Evolutionary conservation across 2,797 vertebrate genomes (phyloP).

Genomic region (Rhinichthys osculus): DNA sequence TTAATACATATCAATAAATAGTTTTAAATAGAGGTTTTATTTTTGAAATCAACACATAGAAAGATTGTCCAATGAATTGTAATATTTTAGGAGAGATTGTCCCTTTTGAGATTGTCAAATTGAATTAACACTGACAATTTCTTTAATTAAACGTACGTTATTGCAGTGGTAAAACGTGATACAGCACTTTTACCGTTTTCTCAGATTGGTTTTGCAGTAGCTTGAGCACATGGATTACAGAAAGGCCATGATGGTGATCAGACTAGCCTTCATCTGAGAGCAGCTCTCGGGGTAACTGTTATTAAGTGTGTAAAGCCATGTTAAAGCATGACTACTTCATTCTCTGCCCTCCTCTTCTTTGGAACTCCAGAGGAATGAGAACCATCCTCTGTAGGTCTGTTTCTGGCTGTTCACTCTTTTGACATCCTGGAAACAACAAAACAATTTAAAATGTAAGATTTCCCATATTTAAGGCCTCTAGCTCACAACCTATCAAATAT

Average conservation of each 20-base stretch:
- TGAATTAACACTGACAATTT: conserved; percentile 43
- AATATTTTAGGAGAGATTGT: conserved; percentile 57
- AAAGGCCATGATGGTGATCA: conserved; percentile 61
- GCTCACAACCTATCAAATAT: not conserved
- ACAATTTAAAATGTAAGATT: not conserved
- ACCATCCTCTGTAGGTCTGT: conserved; percentile 63
- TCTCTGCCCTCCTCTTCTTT: conserved; percentile 63
- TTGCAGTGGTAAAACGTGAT: conserved; percentile 48
- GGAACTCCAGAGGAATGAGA: conserved; percentile 65
- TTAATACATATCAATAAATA: conserved; percentile 57
- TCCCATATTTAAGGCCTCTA: not conserved
- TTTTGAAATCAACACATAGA: conserved; percentile 36
- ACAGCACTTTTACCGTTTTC: conserved; percentile 15
- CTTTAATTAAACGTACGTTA: conserved; percentile 32
- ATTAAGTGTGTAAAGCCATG: conserved; percentile 2
- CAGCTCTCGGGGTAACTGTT: conserved; percentile 25
- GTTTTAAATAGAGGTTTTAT: conserved; percentile 45
- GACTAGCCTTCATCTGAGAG: conserved; percentile 51
- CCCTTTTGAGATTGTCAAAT: conserved; percentile 62
- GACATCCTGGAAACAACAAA: conserved; percentile 51
- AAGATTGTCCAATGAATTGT: conserved; percentile 53
- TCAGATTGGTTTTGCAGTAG: conserved; percentile 35
- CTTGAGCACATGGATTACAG: conserved; percentile 51
- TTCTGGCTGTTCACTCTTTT: conserved; percentile 59
- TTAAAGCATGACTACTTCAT: conserved; percentile 41